Percentiles rank a stretch among this genome's conserved stretches.
phyloP scores from a whole-genome alignment of 2,797 vertebrate genomes.

The Sphaeramia orbicularis region DNA sequence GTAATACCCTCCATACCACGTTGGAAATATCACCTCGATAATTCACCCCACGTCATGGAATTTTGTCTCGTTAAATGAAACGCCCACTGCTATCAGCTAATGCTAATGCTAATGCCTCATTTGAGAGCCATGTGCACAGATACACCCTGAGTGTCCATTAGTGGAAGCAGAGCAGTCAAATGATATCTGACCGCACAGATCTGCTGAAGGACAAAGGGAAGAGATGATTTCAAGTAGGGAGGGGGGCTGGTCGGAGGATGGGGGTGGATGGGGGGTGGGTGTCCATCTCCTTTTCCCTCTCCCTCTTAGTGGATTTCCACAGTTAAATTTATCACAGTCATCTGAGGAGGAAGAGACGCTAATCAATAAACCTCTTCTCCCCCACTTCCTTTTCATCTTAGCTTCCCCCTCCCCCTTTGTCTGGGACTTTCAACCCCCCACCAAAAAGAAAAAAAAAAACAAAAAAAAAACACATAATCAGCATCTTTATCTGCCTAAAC shows the following conservation, averaged over 20 bases:
- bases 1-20: constrained; percentile 33
- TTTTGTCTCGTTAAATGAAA: constrained; percentile 5
- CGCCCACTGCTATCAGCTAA: background rate
- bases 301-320: constrained; percentile 64
- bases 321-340: constrained; percentile 75
- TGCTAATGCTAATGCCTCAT: background rate
- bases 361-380: constrained; percentile 71
- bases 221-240: constrained; percentile 19
- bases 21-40: constrained; percentile 8
- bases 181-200: constrained; percentile 76
- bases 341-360: constrained; percentile 63
- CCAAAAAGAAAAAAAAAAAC: constrained; percentile 18
- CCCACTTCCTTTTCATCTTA: constrained; percentile 17
- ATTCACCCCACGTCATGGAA: background rate
- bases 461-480: constrained; percentile 9
- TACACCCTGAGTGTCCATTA: constrained; percentile 70
- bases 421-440: constrained; percentile 9
- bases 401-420: constrained; percentile 3
- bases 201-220: constrained; percentile 42
- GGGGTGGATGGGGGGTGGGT: constrained; percentile 64
- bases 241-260: constrained; percentile 63
- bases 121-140: background rate
- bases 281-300: constrained; percentile 52
- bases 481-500: constrained; percentile 13
- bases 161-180: constrained; percentile 69